Evolutionary conservation across 2,113 vertebrate species (phyloP).

Genomic region (Embiotoca jacksoni): DNA sequence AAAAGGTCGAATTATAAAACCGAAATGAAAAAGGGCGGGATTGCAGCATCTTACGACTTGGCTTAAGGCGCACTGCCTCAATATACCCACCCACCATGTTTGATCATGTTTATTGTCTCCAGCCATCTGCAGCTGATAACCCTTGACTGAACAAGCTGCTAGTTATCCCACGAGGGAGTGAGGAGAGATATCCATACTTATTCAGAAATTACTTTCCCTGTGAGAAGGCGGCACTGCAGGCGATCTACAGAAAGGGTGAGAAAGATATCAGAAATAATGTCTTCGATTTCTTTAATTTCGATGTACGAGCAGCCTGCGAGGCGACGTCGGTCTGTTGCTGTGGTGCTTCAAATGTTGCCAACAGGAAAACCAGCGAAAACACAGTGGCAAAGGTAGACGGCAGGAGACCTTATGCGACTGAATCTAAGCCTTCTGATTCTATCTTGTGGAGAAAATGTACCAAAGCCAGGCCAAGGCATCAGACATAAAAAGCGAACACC

Average conservation of each 20-base stretch:
- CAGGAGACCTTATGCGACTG: neutral
- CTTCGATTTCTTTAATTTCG: constrained; percentile 14
- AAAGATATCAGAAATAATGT: constrained; percentile 7
- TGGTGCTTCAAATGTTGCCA: neutral
- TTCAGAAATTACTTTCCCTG: constrained; percentile 55
- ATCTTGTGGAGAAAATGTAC: neutral
- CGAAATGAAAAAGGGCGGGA: neutral
- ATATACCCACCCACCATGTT: constrained; percentile 72
- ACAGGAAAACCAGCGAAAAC: constrained; percentile 7
- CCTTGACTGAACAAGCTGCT: constrained; percentile 83
- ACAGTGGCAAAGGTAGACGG: neutral
- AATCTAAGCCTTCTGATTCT: constrained; percentile 6
- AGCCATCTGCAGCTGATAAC: constrained; percentile 83
- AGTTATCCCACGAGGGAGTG: constrained; percentile 55
- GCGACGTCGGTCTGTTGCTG: neutral
- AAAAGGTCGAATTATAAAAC: constrained; percentile 30
- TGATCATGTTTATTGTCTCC: constrained; percentile 83
- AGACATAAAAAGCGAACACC: constrained; percentile 23
- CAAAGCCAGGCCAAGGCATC: neutral
- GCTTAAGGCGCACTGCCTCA: constrained; percentile 46
- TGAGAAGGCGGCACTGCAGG: constrained; percentile 6
- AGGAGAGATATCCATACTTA: constrained; percentile 59
- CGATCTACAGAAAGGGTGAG: neutral
- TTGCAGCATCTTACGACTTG: constrained; percentile 33
- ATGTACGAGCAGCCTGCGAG: neutral